Percentiles rank a stretch among this genome's conserved stretches.
These are phyloP conservation scores for Holothuria glaberrima DNA, from an alignment of 35 echinoderm and acorn worm species.

Conservation along the genomic window DNA sequence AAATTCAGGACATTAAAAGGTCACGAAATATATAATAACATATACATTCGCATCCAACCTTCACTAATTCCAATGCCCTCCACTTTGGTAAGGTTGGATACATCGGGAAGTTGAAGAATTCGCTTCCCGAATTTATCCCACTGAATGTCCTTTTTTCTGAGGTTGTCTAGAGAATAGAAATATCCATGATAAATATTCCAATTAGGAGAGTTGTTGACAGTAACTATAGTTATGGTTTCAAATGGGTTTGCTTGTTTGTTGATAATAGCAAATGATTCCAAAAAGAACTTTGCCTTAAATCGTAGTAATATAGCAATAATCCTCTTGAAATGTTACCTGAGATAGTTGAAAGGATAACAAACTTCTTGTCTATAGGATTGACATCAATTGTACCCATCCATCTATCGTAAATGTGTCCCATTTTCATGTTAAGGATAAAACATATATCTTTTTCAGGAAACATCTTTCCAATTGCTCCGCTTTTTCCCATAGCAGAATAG, in stretches of 20 bases:
- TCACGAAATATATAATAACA: no score
- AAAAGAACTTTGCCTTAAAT: no score
- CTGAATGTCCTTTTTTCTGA: not conserved
- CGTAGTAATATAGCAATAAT: not conserved
- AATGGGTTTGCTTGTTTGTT: not conserved
- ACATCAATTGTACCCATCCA: constrained; percentile 27
- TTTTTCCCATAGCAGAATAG: not conserved
- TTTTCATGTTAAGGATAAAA: constrained; percentile 7
- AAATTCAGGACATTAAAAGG: no score
- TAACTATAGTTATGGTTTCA: not conserved
- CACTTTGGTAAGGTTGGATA: not conserved
- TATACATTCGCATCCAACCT: not conserved
- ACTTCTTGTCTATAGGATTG: not conserved
- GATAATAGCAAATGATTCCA: no score
- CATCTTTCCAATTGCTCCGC: not conserved
- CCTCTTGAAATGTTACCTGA: not conserved
- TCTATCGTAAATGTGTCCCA: not conserved
- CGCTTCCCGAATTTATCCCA: constrained; percentile 6
- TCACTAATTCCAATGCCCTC: constrained; percentile 17
- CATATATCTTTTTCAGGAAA: constrained; percentile 11
- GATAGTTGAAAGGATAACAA: constrained; percentile 1
- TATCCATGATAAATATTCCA: not conserved
- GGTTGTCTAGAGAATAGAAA: not conserved
- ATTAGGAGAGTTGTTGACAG: not conserved
- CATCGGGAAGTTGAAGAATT: not conserved